These are phyloP conservation scores for Gallinago jamesoni DNA, from an alignment of 2,113 vertebrate species.

Conservation along the genomic window DNA sequence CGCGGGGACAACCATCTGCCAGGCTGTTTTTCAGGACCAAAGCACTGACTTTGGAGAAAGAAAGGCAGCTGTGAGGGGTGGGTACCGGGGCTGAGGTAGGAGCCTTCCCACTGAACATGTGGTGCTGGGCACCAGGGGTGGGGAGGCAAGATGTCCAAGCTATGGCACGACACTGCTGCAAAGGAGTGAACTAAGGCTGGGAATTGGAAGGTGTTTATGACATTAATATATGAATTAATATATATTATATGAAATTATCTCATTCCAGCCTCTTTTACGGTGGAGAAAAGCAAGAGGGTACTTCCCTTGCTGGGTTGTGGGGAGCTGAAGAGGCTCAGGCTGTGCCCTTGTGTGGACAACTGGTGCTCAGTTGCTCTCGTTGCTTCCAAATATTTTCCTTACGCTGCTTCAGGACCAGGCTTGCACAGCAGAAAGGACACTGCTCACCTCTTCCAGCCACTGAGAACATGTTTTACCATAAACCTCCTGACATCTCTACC, in stretches of 20 bases:
- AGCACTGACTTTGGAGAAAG: not conserved
- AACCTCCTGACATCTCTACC: not conserved
- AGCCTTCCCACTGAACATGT: rapidly evolving
- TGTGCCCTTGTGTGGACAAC: not conserved
- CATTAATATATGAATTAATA: not conserved
- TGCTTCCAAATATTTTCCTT: not conserved
- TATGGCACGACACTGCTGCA: not conserved
- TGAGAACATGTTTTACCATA: not conserved
- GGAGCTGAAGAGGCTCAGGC: not conserved
- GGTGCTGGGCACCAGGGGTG: not conserved
- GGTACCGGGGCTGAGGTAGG: not conserved
- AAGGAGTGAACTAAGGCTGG: not conserved
- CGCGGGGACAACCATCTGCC: not conserved
- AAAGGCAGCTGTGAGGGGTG: not conserved
- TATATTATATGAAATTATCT: not conserved
- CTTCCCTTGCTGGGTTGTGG: not conserved
- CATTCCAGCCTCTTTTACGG: not conserved
- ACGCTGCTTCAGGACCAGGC: not conserved
- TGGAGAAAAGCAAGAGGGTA: not conserved
- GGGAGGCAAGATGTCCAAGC: too few relatives aligned
- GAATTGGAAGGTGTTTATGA: not conserved
- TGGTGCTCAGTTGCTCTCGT: not conserved
- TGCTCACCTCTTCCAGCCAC: not conserved
- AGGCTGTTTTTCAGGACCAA: not conserved
- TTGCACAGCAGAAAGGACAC: not conserved